These are phyloP conservation scores for Cyclopterus lumpus DNA, from an alignment of 2,797 vertebrate species.

Conservation along the genomic window DNA sequence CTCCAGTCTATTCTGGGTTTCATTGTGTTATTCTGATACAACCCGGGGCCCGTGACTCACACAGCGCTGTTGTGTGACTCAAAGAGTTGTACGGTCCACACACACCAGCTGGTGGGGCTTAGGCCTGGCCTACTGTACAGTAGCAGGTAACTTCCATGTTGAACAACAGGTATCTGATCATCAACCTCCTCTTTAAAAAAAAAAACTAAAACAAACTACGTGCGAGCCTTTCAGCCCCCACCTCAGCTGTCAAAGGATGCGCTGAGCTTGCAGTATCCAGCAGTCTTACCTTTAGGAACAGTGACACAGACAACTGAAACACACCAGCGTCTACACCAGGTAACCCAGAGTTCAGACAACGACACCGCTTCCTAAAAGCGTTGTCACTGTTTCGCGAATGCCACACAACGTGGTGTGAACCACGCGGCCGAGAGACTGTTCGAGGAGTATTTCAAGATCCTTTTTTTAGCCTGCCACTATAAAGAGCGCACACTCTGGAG, in stretches of 20 bases:
- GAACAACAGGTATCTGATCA: slow-evolving; percentile 21
- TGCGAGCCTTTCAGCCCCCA: slow-evolving; percentile 38
- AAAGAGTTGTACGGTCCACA: slow-evolving; percentile 16
- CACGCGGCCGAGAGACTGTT: slow-evolving; percentile 50
- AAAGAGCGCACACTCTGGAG: slow-evolving; percentile 75
- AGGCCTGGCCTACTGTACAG: slow-evolving; percentile 21
- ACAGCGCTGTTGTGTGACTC: slow-evolving; percentile 5
- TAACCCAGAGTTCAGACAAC: not conserved
- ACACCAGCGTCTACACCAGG: not conserved
- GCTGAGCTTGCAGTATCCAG: slow-evolving; percentile 17
- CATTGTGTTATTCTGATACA: slow-evolving; percentile 43
- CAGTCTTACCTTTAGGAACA: slow-evolving; percentile 8
- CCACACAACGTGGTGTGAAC: slow-evolving; percentile 45
- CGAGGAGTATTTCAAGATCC: slow-evolving; percentile 71
- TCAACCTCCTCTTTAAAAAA: slow-evolving; percentile 7
- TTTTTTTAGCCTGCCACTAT: slow-evolving; percentile 83
- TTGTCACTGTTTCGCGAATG: slow-evolving; percentile 65
- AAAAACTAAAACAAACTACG: not conserved
- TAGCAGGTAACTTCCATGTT: slow-evolving; percentile 23
- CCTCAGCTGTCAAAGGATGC: slow-evolving; percentile 20
- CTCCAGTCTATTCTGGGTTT: slow-evolving; percentile 43
- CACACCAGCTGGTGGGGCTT: slow-evolving; percentile 1
- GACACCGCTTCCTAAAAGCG: slow-evolving; percentile 24
- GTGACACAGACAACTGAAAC: not conserved
- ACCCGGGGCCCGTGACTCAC: slow-evolving; percentile 46